Evolutionary conservation across 2,113 vertebrate species (phyloP).

Genomic region (Paraplagusia blochii): DNA sequence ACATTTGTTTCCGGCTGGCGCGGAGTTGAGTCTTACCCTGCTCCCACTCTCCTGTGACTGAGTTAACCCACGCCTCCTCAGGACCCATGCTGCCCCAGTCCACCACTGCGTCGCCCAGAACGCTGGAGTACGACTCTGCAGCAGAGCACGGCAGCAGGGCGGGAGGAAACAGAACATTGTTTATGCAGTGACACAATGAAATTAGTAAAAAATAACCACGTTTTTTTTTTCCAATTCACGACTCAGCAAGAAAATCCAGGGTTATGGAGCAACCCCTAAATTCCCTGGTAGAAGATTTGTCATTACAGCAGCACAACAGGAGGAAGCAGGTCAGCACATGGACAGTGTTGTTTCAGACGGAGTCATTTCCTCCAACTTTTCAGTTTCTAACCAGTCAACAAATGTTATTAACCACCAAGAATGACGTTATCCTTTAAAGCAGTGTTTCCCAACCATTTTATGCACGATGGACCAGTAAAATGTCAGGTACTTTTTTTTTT

Average conservation of each 20-base stretch:
- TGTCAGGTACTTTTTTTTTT: no score
- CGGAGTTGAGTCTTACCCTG: constrained; percentile 60
- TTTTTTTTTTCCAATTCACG: no score
- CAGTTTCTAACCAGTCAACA: constrained; percentile 1
- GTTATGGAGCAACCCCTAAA: constrained; percentile 17
- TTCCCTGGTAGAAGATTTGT: constrained; percentile 8
- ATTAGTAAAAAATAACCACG: no score
- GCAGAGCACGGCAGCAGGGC: constrained; percentile 46
- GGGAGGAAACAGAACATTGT: constrained; percentile 50
- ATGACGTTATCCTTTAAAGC: not conserved
- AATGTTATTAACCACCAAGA: not conserved
- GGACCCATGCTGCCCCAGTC: constrained; percentile 73
- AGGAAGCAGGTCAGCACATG: constrained; percentile 19
- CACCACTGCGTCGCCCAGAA: constrained; percentile 71
- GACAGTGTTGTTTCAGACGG: constrained; percentile 11
- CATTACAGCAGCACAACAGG: constrained; percentile 29
- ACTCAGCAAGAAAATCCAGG: not conserved
- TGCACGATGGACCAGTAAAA: no score
- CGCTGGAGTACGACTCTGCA: constrained; percentile 76
- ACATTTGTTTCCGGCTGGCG: constrained; percentile 3
- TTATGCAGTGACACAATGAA: constrained; percentile 49
- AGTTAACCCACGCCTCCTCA: constrained; percentile 63
- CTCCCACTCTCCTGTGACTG: constrained; percentile 42
- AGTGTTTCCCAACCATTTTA: no score
- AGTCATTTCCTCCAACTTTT: constrained; percentile 19